Conservation (phyloP, 2,113 vertebrate genomes). For the Sisor rabdophorus region DNA sequence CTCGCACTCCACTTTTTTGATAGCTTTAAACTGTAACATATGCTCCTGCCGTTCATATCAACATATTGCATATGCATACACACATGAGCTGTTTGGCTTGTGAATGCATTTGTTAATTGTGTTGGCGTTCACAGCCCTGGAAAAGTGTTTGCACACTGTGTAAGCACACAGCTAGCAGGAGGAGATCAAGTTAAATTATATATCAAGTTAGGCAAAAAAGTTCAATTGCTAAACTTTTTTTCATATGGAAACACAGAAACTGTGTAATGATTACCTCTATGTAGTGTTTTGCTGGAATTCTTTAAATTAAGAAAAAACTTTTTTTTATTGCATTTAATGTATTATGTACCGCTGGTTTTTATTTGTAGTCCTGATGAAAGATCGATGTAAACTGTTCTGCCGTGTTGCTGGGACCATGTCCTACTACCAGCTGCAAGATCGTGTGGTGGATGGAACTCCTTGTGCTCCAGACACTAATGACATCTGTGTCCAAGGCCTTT, state of each 20-base stretch:
- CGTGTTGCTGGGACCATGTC: slow-evolving; percentile 85
- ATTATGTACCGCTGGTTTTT: slow-evolving; percentile 15
- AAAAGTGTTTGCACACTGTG: not conserved
- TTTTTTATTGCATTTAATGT: not conserved
- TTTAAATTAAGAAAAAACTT: not conserved
- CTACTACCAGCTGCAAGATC: slow-evolving; percentile 94
- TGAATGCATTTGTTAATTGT: not conserved
- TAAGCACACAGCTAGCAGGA: not conserved
- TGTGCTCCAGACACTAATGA: slow-evolving; percentile 89
- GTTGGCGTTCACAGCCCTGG: not conserved
- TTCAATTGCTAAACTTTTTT: not conserved
- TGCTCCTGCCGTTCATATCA: not conserved
- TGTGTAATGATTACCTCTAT: not conserved
- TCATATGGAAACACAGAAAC: not conserved
- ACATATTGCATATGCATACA: not conserved
- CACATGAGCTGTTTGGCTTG: not conserved
- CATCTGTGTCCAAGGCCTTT: slow-evolving; percentile 97
- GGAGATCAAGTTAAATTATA: not conserved
- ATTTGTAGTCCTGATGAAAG: slow-evolving; percentile 87
- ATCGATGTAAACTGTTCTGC: slow-evolving; percentile 97
- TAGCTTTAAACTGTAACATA: not conserved
- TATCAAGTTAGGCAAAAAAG: not conserved
- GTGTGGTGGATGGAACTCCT: slow-evolving; percentile 87
- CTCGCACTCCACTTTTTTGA: not conserved
- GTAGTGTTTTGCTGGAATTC: not conserved